Evolutionary conservation across 2,797 vertebrate species (phyloP).

Genomic region (Thripadectes ignobilis): DNA sequence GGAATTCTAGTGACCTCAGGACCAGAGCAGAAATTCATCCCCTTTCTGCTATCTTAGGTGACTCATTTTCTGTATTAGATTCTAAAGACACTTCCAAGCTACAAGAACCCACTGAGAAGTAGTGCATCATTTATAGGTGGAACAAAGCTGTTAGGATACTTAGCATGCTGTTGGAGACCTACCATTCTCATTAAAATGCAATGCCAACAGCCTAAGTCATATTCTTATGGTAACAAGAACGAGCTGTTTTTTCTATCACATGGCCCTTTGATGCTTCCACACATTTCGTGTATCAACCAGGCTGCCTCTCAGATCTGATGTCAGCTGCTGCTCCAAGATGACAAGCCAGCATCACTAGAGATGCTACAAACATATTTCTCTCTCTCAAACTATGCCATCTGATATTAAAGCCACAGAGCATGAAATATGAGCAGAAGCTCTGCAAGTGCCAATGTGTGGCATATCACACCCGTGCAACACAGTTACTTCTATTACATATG

Average conservation of each 20-base stretch:
- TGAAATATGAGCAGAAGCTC: not conserved
- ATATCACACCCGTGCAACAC: not conserved
- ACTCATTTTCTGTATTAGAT: not conserved
- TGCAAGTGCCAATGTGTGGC: not conserved
- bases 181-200: constrained; percentile 41
- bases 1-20: not conserved
- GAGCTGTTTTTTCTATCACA: constrained; percentile 60
- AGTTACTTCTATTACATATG: not conserved
- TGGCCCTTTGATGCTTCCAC: constrained; percentile 59
- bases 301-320: constrained; percentile 51
- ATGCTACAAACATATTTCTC: constrained; percentile 47
- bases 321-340: constrained; percentile 54
- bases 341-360: constrained; percentile 53
- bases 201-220: constrained; percentile 47
- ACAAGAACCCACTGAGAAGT: not conserved
- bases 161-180: constrained; percentile 23
- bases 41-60: not conserved
- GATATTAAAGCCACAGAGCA: constrained; percentile 34
- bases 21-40: not conserved
- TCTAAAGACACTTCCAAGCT: not conserved
- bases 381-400: constrained; percentile 18
- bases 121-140: not conserved
- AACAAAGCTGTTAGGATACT: constrained; percentile 15
- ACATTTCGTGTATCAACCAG: constrained; percentile 33
- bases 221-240: constrained; percentile 54